Conservation (phyloP, 2,888 invertebrate genomes). For the Julus scanicus region DNA sequence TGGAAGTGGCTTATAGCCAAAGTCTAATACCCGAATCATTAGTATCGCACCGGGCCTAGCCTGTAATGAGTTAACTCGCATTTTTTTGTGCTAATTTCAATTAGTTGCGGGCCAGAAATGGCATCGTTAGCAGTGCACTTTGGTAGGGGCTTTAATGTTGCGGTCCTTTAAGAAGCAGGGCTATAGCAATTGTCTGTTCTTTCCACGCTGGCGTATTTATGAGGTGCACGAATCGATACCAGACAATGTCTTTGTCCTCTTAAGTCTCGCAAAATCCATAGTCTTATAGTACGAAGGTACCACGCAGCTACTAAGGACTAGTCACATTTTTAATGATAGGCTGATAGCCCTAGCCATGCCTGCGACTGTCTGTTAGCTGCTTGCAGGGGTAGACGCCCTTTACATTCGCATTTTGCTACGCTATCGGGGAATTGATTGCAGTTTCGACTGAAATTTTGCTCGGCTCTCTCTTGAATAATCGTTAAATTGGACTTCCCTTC, state of each 20-base stretch:
- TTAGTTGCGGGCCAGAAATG: constrained; percentile 14
- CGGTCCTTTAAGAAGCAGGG: constrained; percentile 23
- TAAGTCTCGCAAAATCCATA: constrained; percentile 48
- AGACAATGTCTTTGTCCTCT: constrained; percentile 51
- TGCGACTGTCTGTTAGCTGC: constrained; percentile 1
- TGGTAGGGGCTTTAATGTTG: not conserved
- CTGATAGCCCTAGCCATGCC: not conserved
- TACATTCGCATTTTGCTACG: not conserved
- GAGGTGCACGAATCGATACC: constrained; percentile 46
- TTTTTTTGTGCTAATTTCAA: constrained; percentile 32
- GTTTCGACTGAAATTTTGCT: not conserved
- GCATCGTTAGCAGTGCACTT: constrained; percentile 24
- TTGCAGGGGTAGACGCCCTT: constrained; percentile 10
- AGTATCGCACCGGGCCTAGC: not conserved
- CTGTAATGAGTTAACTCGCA: constrained; percentile 37
- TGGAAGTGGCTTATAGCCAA: not conserved
- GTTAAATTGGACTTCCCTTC: not conserved
- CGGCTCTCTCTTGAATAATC: constrained; percentile 1
- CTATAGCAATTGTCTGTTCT: not conserved
- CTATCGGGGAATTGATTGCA: constrained; percentile 1
- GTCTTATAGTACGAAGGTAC: not conserved
- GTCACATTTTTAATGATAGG: constrained; percentile 17
- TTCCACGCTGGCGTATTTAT: constrained; percentile 10
- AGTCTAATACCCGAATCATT: constrained; percentile 9
- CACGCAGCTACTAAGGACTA: not conserved